phyloP scores from a whole-genome alignment of 2,888 invertebrate species.

The Drosophila antonietae region DNA sequence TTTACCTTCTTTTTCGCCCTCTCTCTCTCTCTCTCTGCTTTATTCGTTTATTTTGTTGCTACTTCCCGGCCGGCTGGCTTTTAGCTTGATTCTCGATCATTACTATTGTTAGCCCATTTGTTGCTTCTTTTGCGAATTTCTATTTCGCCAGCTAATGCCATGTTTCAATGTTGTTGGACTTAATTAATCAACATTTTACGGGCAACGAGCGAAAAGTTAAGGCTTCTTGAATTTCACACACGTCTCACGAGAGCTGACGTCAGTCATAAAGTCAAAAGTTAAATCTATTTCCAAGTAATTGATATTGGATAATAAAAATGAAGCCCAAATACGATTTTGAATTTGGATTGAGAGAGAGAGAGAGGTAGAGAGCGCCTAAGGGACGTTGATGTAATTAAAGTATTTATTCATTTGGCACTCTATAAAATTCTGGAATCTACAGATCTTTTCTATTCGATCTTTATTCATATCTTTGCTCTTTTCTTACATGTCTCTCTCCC shows the following conservation, averaged over 20 bases:
- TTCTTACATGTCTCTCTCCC: neutral
- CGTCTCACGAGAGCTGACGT: constrained; percentile 34
- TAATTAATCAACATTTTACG: constrained; percentile 54
- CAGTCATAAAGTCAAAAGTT: constrained; percentile 9
- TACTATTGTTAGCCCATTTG: constrained; percentile 58
- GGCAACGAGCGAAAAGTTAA: constrained; percentile 5
- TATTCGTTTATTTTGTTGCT: constrained; percentile 6
- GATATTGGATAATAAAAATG: neutral
- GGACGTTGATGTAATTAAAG: neutral
- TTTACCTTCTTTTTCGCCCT: constrained; percentile 4
- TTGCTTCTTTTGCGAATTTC: constrained; percentile 27
- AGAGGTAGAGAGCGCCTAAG: neutral
- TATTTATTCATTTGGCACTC: too few relatives aligned
- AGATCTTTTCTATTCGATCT: too few relatives aligned
- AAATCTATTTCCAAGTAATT: constrained; percentile 12
- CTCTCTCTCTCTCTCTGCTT: neutral
- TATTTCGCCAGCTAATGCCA: constrained; percentile 16
- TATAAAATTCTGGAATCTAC: too few relatives aligned
- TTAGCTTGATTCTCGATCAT: constrained; percentile 46
- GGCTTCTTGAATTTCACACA: constrained; percentile 13
- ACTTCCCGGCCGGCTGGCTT: constrained; percentile 37
- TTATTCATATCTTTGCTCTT: neutral
- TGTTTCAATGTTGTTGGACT: constrained; percentile 30
- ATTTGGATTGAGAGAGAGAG: neutral
- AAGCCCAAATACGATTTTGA: neutral